Base-by-base conservation (phyloP, 2,113 vertebrate genomes). In the Thymallus thymallus region DNA sequence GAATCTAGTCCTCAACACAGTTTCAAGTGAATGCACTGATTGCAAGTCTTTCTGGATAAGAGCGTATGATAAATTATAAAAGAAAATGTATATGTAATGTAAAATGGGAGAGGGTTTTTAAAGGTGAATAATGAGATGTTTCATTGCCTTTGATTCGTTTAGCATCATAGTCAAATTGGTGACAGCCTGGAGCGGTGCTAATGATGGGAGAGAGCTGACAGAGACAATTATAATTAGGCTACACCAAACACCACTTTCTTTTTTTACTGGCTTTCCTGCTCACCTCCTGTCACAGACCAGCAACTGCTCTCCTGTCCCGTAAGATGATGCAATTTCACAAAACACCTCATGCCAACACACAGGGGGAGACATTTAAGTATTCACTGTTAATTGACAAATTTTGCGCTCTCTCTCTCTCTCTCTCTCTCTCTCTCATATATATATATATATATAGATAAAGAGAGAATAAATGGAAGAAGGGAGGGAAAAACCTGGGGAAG, bases 351-450 rank as follows among this genome's bases (percentile, higher is more conserved):
- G 32, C 60, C 71, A 83, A 77, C 61, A 77, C 64, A 63, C 73
- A 60, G 61, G 68, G 10, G 29, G 73, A 82, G 74, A 82, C 12
- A 65, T 77, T 85, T 86, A 82, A 71, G 76, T 81, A 85, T 84
- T 88, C 73, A 55, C 82, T 82, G 84, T 84, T 88, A 90, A 88
- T 64, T n/a, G n/a, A n/a, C n/a, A n/a, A n/a, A n/a, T n/a, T n/a
- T n/a, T n/a, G n/a, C n/a, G n/a, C n/a, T n/a, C n/a, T n/a, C n/a
- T n/a, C n/a, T n/a, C n/a, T n/a, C n/a, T n/a, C n/a, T n/a, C n/a
- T n/a, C n/a, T n/a, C n/a, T n/a, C n/a, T n/a, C n/a, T n/a, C n/a
- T n/a, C n/a, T n/a, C n/a, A n/a, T n/a, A n/a, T n/a, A n/a, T n/a
- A n/a, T n/a, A n/a, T n/a, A n/a, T n/a, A n/a, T n/a, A n/a, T n/a